A percentile compares a stretch with the other conserved stretches of the same genome.
Conservation (phyloP, 2,797 vertebrate species). For the Dallia pectoralis region DNA sequence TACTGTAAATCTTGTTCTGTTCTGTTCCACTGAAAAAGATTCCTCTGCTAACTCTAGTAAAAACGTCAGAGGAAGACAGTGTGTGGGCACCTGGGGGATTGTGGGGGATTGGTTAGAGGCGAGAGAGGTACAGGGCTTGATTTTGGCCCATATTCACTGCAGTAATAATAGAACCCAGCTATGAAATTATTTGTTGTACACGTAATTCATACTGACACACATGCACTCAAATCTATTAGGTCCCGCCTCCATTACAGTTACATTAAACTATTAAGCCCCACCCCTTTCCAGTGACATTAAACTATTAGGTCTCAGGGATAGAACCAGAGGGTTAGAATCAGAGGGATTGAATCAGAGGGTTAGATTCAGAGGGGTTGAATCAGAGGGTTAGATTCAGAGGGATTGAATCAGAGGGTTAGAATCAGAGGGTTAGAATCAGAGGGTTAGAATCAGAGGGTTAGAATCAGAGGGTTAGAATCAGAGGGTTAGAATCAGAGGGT, state of each 20-base stretch:
- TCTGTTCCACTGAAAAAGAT: slow-evolving; percentile 43
- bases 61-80: slow-evolving; percentile 33
- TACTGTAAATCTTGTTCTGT: slow-evolving; percentile 47
- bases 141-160: slow-evolving; percentile 59
- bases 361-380: slow-evolving; percentile 4
- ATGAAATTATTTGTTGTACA: slow-evolving; percentile 67
- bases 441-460: slow-evolving; percentile 10
- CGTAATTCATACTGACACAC: slow-evolving; percentile 55
- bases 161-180: slow-evolving; percentile 73
- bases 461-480: slow-evolving; percentile 58
- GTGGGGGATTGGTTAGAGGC: background rate
- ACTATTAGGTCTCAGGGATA: slow-evolving; percentile 15
- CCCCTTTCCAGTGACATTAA: too few species aligned
- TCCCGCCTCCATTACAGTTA: slow-evolving; percentile 50
- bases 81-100: slow-evolving; percentile 20
- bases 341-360: slow-evolving; percentile 20
- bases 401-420: background rate
- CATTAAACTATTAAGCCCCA: slow-evolving; percentile 12
- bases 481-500: background rate
- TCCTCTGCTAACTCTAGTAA: slow-evolving; percentile 68
- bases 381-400: slow-evolving; percentile 67
- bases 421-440: slow-evolving; percentile 20
- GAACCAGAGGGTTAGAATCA: background rate
- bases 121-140: slow-evolving; percentile 57
- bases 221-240: slow-evolving; percentile 32